Conservation (phyloP, 2,888 invertebrate species). For the Cephus nigrinus region DNA sequence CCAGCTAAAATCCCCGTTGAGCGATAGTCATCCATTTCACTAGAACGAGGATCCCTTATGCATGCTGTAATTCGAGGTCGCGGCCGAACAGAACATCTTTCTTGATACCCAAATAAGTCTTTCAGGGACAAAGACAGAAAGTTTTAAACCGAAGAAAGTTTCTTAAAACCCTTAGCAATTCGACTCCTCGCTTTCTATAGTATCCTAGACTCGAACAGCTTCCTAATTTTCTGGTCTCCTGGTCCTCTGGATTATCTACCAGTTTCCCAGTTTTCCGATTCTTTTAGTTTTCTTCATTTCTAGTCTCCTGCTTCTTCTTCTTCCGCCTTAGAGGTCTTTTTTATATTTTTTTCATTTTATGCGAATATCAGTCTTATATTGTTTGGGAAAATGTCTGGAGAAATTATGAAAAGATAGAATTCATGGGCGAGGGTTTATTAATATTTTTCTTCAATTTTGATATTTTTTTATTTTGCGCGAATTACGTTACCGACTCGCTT, state of each 20-base stretch:
- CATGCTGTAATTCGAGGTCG: slow-evolving; percentile 47
- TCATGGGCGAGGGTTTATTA: not conserved
- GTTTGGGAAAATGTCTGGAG: not conserved
- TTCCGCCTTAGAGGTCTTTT: not conserved
- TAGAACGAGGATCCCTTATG: slow-evolving; percentile 41
- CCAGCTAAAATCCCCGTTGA: slow-evolving; percentile 33
- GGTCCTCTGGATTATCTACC: not conserved
- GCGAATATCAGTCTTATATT: not conserved
- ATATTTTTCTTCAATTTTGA: not conserved
- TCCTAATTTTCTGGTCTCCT: not conserved
- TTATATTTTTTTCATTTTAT: not conserved
- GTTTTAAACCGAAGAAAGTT: slow-evolving; percentile 38
- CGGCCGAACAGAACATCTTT: slow-evolving; percentile 35
- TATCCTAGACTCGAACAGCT: not conserved
- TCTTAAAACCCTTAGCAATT: slow-evolving; percentile 36
- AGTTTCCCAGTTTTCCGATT: not conserved
- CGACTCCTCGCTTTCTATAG: slow-evolving; percentile 23
- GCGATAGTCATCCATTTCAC: slow-evolving; percentile 35
- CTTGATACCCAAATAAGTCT: slow-evolving; percentile 28
- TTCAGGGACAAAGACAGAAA: slow-evolving; percentile 25
- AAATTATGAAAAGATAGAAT: not conserved
- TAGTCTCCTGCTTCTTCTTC: not conserved
- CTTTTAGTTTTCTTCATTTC: not conserved
- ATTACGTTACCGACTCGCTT: not conserved
- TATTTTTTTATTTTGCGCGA: not conserved